phyloP scores from a whole-genome alignment of 2,888 invertebrate species.

The Uropetala carovei region DNA sequence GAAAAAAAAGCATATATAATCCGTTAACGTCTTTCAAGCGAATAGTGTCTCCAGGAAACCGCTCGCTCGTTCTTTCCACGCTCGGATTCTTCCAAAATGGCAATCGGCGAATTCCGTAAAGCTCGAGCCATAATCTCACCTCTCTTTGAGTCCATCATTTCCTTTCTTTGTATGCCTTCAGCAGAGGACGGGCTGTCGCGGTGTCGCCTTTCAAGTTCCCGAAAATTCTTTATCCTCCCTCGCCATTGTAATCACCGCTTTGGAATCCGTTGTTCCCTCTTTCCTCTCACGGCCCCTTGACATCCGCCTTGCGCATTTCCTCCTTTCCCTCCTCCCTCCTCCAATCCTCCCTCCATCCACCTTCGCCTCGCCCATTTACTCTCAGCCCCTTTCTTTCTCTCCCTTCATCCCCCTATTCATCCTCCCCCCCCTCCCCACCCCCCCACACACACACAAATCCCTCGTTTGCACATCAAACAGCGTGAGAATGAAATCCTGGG shows the following conservation, averaged over 20 bases:
- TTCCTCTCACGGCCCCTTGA: too few species aligned
- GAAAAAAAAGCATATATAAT: too few species aligned
- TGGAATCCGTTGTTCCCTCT: not conserved
- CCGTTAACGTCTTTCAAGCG: not conserved
- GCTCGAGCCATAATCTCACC: too few species aligned
- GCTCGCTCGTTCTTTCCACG: not conserved
- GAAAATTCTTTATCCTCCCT: not conserved
- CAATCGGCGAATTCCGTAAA: too few species aligned
- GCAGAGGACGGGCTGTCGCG: too few species aligned
- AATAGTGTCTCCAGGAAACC: not conserved
- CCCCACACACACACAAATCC: not conserved
- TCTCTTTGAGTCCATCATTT: too few species aligned
- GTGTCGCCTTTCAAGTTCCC: too few species aligned
- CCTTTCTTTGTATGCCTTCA: too few species aligned
- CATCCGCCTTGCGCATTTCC: too few species aligned
- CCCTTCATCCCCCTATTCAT: not conserved
- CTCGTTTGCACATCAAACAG: too few species aligned
- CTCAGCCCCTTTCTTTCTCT: not conserved
- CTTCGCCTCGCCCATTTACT: not conserved
- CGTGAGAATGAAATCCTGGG: too few species aligned
- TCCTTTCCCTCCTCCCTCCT: not conserved
- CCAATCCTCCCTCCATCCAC: not conserved
- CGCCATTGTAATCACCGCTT: conserved; percentile 5
- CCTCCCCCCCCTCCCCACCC: not conserved
- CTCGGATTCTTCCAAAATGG: too few species aligned